Conservation (phyloP, 2,888 invertebrate species). For the Cheilosia vulpina region DNA sequence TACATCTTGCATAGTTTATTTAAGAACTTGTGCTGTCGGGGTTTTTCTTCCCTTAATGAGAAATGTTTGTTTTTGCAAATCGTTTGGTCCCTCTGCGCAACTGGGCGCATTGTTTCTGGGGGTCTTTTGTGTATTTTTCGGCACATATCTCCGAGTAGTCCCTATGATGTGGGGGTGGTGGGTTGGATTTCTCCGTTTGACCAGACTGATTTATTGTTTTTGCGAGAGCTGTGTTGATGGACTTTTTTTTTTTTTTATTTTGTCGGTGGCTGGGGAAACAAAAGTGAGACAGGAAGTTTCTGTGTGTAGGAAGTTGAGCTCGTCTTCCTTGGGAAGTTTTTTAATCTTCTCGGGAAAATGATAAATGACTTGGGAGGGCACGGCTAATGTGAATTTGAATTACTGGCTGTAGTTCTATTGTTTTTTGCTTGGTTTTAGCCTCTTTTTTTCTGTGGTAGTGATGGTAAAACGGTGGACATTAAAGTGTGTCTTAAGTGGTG, state of each 20-base stretch:
- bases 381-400: constrained; percentile 73
- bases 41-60: constrained; percentile 51
- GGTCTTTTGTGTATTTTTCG: constrained; percentile 44
- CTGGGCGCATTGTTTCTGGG: constrained; percentile 14
- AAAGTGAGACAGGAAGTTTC: constrained; percentile 50
- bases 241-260: constrained; percentile 42
- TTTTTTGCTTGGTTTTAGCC: constrained; percentile 19
- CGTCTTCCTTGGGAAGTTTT: constrained; percentile 34
- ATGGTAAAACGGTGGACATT: constrained; percentile 15
- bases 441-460: constrained; percentile 9
- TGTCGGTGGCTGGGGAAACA: constrained; percentile 1
- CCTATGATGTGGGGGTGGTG: constrained; percentile 21
- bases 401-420: constrained; percentile 56
- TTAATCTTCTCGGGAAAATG: constrained; percentile 69
- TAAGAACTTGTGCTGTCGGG: constrained; percentile 35
- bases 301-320: constrained; percentile 24
- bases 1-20: constrained; percentile 55
- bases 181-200: constrained; percentile 37
- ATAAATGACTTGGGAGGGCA: constrained; percentile 65
- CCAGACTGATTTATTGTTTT: constrained; percentile 75
- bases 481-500: constrained; percentile 7
- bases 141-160: constrained; percentile 1
- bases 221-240: constrained; percentile 62
- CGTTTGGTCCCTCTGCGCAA: not conserved
- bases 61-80: constrained; percentile 47